Evolutionary conservation across 2,888 invertebrate genomes (phyloP).

Genomic region (Tyria jacobaeae): DNA sequence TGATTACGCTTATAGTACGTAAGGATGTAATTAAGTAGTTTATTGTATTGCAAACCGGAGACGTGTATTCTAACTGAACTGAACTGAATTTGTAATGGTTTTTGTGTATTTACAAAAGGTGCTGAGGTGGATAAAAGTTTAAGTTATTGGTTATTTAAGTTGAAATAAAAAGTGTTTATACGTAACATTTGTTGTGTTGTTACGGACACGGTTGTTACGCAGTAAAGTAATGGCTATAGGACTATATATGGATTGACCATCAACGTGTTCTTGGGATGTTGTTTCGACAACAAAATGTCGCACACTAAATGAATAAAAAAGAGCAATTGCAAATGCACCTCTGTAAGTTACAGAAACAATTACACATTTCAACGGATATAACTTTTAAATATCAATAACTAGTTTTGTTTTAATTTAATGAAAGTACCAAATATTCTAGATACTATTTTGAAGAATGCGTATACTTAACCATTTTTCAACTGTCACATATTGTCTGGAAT

Average conservation of each 20-base stretch:
- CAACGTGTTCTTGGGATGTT: not conserved
- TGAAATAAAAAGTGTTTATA: too few relatives aligned
- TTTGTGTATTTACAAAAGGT: constrained; percentile 20
- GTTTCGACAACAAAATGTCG: not conserved
- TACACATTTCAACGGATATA: too few relatives aligned
- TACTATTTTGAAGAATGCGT: constrained; percentile 7
- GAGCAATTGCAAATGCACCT: not conserved
- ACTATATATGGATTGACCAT: not conserved
- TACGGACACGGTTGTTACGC: too few relatives aligned
- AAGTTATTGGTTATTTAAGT: too few relatives aligned
- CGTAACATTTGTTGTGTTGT: too few relatives aligned
- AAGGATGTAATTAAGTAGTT: constrained; percentile 64
- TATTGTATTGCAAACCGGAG: constrained; percentile 27
- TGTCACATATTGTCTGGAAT: constrained; percentile 21
- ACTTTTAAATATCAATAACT: too few relatives aligned
- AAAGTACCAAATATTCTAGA: constrained; percentile 11
- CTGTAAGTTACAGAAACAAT: constrained; percentile 5
- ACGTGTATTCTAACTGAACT: constrained; percentile 24
- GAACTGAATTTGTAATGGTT: constrained; percentile 16
- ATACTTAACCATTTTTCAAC: constrained; percentile 27
- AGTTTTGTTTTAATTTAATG: not conserved
- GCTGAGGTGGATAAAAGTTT: too few relatives aligned
- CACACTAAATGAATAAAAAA: constrained; percentile 1
- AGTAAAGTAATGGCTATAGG: not conserved
- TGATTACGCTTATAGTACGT: constrained; percentile 81